Evolutionary conservation across 2,888 invertebrate species (phyloP).

Genomic region (Plebejus argus): DNA sequence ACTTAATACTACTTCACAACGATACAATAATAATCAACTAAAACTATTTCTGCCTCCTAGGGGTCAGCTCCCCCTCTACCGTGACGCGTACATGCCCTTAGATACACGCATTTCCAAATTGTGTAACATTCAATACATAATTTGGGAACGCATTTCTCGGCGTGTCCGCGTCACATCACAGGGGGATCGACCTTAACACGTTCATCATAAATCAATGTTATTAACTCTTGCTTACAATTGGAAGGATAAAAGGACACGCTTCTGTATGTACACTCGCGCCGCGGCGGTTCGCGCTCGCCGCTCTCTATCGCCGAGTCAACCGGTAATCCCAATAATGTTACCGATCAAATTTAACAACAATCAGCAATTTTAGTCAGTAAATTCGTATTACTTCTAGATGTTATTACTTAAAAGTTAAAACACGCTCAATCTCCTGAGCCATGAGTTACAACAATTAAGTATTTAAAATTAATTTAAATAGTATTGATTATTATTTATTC

Average conservation of each 20-base stretch:
- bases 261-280: constrained; percentile 64
- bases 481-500: too few species aligned
- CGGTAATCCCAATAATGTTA: neutral
- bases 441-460: neutral
- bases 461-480: neutral
- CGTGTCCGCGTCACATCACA: neutral
- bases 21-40: constrained; percentile 74
- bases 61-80: neutral
- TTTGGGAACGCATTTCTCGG: neutral
- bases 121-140: neutral
- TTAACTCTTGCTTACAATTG: constrained; percentile 65
- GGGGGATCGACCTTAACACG: constrained; percentile 48
- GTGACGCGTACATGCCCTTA: neutral
- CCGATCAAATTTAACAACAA: neutral
- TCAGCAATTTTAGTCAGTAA: neutral
- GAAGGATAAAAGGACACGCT: constrained; percentile 74
- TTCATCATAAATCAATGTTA: constrained; percentile 61
- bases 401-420: neutral
- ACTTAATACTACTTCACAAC: constrained; percentile 77
- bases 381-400: neutral
- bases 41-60: constrained; percentile 66
- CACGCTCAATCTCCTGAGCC: neutral
- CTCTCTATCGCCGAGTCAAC: constrained; percentile 3
- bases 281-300: constrained; percentile 32
- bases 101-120: neutral